These are phyloP conservation scores for Acanthornis magna DNA, from an alignment of 2,797 vertebrate genomes.

Conservation along the genomic window DNA sequence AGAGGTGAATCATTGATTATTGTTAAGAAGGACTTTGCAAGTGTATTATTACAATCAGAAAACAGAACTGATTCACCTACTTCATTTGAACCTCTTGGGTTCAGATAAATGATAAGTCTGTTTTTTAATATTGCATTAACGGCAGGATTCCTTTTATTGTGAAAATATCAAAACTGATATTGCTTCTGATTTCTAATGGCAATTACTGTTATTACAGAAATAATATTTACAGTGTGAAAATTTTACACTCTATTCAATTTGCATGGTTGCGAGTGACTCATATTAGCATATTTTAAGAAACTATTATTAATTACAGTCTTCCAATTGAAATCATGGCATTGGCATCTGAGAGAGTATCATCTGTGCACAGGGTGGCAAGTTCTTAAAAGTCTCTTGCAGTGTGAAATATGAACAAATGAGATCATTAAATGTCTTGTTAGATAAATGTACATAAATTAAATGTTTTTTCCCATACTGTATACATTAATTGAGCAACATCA, in stretches of 20 bases:
- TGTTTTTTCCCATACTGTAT: neutral
- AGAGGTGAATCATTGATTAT: conserved; percentile 3
- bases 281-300: conserved; percentile 23
- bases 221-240: neutral
- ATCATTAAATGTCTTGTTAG: neutral
- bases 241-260: neutral
- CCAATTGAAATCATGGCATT: neutral
- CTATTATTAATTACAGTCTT: neutral
- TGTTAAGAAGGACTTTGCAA: neutral
- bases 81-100: neutral
- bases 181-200: neutral
- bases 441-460: neutral
- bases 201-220: neutral
- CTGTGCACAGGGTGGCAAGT: neutral
- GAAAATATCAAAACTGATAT: neutral
- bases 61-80: neutral
- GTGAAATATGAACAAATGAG: neutral
- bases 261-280: neutral
- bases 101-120: neutral
- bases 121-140: neutral
- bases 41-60: conserved; percentile 16
- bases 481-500: neutral
- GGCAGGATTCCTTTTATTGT: neutral
- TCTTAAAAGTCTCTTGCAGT: neutral
- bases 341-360: neutral